Evolutionary conservation across 2,888 invertebrate species (phyloP).

Genomic region (Marronus borbonicus): DNA sequence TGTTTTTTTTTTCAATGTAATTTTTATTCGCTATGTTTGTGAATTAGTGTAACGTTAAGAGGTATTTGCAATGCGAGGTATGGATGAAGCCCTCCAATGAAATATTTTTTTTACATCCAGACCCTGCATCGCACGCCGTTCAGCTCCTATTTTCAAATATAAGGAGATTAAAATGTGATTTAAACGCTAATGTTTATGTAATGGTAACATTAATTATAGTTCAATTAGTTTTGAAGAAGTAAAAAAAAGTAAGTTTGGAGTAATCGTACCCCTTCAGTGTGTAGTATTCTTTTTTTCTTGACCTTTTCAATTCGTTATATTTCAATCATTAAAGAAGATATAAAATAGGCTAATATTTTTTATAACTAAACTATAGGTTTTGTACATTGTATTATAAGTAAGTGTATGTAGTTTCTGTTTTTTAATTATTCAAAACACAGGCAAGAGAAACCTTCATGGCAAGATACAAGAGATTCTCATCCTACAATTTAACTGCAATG

Average conservation of each 20-base stretch:
- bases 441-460: background rate
- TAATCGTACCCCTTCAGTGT: slow-evolving; percentile 55
- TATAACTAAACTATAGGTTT: slow-evolving; percentile 68
- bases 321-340: slow-evolving; percentile 46
- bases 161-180: slow-evolving; percentile 58
- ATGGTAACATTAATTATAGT: slow-evolving; percentile 52
- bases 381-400: slow-evolving; percentile 70
- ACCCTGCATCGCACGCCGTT: background rate
- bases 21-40: slow-evolving; percentile 56
- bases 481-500: background rate
- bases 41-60: slow-evolving; percentile 56
- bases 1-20: slow-evolving; percentile 57
- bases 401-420: slow-evolving; percentile 58
- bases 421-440: background rate
- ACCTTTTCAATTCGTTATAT: slow-evolving; percentile 40
- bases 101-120: background rate
- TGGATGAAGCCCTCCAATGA: too few relatives aligned
- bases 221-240: slow-evolving; percentile 16
- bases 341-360: slow-evolving; percentile 67
- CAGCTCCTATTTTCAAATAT: slow-evolving; percentile 52
- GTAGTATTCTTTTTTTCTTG: slow-evolving; percentile 27
- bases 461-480: background rate
- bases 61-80: background rate
- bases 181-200: slow-evolving; percentile 51
- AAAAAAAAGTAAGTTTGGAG: slow-evolving; percentile 49